Evolutionary conservation across 2,113 vertebrate species (phyloP).

Genomic region (Daboia siamensis): DNA sequence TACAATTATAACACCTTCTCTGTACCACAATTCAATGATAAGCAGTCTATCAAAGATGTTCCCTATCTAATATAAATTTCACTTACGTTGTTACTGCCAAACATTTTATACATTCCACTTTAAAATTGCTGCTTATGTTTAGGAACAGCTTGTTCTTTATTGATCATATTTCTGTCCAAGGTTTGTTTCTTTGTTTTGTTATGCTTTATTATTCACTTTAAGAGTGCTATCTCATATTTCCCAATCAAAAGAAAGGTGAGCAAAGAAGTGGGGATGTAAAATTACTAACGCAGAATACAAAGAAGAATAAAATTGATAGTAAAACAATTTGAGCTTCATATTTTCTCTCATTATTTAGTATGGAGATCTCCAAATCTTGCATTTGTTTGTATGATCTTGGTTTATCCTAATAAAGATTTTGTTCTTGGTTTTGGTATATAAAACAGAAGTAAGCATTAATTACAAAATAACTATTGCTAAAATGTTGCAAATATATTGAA

Average conservation of each 20-base stretch:
- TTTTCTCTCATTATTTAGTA: neutral
- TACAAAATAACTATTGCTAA: neutral
- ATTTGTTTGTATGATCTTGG: neutral
- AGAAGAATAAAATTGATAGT: neutral
- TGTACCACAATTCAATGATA: neutral
- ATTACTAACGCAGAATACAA: neutral
- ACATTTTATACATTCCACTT: neutral
- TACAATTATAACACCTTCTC: neutral
- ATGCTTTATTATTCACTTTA: neutral
- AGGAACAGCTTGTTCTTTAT: neutral
- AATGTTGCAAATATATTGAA: constrained; percentile 33
- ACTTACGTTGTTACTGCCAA: neutral
- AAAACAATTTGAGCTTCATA: neutral
- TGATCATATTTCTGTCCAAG: neutral
- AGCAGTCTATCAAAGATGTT: neutral
- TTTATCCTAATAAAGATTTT: neutral
- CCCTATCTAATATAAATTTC: neutral
- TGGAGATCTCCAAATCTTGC: neutral
- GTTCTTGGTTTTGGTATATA: neutral
- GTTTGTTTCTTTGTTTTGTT: neutral
- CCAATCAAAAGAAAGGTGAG: neutral
- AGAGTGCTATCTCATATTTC: too few species aligned
- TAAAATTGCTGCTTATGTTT: neutral
- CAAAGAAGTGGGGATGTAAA: neutral
- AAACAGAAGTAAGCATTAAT: neutral